A percentile compares a stretch with the other conserved stretches of the same genome.
Conservation (phyloP, 2,113 vertebrate genomes). For the Trogon melanurus region DNA sequence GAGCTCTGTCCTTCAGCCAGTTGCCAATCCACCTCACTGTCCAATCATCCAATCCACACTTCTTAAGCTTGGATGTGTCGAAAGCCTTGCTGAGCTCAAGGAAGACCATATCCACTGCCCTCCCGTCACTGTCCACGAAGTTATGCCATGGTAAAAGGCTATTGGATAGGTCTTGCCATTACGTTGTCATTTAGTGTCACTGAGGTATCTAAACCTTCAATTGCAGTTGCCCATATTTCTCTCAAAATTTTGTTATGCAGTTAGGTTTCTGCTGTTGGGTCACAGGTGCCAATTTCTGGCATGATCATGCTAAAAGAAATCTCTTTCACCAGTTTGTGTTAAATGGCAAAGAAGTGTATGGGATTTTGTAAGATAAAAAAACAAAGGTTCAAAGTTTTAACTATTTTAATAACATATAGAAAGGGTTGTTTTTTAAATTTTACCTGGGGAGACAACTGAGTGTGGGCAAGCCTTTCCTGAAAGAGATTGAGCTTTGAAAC, state of each 20-base stretch:
- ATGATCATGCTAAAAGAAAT: background rate
- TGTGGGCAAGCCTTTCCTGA: background rate
- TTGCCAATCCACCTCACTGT: no score
- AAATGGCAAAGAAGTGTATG: background rate
- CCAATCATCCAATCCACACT: no score
- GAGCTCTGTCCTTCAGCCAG: no score
- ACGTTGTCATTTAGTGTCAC: background rate
- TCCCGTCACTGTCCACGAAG: no score
- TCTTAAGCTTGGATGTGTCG: no score
- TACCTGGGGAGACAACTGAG: background rate
- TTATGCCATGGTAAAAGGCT: no score
- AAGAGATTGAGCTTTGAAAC: background rate
- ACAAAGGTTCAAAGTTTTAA: background rate
- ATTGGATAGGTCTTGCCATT: background rate
- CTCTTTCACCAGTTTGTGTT: background rate
- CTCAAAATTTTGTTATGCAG: background rate
- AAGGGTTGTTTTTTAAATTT: background rate
- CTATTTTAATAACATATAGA: background rate
- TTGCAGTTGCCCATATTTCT: background rate
- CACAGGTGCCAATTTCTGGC: background rate
- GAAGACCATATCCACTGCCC: no score
- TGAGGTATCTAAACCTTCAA: background rate
- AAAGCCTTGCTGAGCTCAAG: no score
- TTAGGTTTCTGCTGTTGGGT: background rate
- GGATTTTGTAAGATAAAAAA: rapidly evolving